Conservation (phyloP, 2,888 invertebrate species). For the Cecidostiba fungosa region DNA sequence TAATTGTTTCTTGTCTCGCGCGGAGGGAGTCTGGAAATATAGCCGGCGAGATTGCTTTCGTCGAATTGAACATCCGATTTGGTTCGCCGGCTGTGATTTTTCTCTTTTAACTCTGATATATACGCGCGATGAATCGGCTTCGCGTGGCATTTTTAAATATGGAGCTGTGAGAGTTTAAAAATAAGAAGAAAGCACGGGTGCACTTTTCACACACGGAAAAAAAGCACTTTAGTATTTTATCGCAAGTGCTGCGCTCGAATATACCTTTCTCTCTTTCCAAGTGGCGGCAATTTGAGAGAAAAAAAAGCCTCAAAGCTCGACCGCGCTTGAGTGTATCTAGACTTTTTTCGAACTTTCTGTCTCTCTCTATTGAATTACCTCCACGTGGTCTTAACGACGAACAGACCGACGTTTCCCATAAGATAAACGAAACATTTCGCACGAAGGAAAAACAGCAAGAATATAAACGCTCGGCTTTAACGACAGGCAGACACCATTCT, state of each 20-base stretch:
- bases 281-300: background rate
- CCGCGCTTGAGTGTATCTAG: background rate
- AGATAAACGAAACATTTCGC: background rate
- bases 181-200: background rate
- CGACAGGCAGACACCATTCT: background rate
- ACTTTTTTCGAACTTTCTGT: background rate
- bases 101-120: background rate
- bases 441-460: background rate
- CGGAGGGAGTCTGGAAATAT: slow-evolving; percentile 1
- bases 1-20: slow-evolving; percentile 35
- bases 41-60: background rate
- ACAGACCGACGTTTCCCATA: background rate
- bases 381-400: background rate
- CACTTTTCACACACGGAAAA: background rate
- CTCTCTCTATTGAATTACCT: background rate
- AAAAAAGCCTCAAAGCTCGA: slow-evolving; percentile 1
- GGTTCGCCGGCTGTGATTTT: background rate
- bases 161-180: background rate
- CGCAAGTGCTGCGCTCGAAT: background rate
- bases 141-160: background rate
- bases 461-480: background rate
- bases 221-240: slow-evolving; percentile 31
- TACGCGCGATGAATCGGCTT: background rate
- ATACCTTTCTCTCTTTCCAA: slow-evolving; percentile 5
- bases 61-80: background rate